Evolutionary conservation across 2,113 vertebrate genomes (phyloP), one percentile per base, ranked within the genome.

Genomic region (Mormoops blainvillei): DNA sequence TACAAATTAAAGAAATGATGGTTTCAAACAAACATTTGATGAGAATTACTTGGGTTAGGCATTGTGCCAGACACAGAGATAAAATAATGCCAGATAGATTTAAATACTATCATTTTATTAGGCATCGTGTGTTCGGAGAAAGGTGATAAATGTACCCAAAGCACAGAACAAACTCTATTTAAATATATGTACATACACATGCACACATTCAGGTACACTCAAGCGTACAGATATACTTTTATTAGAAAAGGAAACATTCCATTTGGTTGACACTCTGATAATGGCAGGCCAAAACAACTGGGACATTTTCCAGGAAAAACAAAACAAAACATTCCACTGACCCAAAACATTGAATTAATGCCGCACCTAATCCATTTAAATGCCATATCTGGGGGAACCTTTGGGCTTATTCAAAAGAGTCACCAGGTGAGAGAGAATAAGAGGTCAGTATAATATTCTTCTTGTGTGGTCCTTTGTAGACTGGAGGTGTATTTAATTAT

Each of bases 271-370:
- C 20, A 94, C 41, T 65, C 33, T 91, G 73, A 74, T 76, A 65
- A 6, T 65, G n/a, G 56, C 63, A 95, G n/a, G 63, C 10, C 33
- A 80, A 94, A 93, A 84, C 71, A 89, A 61, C 38, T 71, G 78
- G 89, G 31, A 87, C 43, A 83, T 61, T 65, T 87, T 96, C 89
- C 84, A 94, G 45, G 50, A 81, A 96, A 93, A 56, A 58, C 43
- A 13, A 28, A 48, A 61, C 48, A 80, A 89, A 85, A 31, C 45
- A 96, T 70, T 80, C 24, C 48, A 91, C 1, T 78, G 48, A 90
- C 67, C 36, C 22, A 58, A 94, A 96, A 94, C 28, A 87, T 4
- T 73, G 67, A 89, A 94, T 85, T 84, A 83, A 85, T 86, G 43
- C 63, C 5, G 2, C 8, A 85, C 22, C n/a, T 74, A 93, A 89